A percentile compares a stretch with the other conserved stretches of the same genome.
Evolutionary conservation across 1,140 invertebrate genomes (phyloP).

Genomic region (Portunus trituberculatus): DNA sequence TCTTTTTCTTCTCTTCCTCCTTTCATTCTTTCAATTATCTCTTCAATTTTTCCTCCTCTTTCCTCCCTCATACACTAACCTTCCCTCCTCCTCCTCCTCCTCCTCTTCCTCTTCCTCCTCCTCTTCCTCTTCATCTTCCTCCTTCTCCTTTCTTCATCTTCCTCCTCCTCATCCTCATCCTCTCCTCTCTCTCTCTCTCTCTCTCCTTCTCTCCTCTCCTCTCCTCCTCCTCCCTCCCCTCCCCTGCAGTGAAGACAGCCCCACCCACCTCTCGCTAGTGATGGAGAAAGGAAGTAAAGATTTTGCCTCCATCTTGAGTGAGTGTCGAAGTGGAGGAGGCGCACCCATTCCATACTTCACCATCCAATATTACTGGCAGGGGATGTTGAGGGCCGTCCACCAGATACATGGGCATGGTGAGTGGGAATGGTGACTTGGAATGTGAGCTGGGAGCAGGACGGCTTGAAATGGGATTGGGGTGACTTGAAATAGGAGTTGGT

Average conservation of each 20-base stretch:
- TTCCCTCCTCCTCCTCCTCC: neutral
- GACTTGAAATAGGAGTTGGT: neutral
- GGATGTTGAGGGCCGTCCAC: slow-evolving; percentile 95
- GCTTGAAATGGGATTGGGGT: neutral
- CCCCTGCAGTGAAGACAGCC: slow-evolving; percentile 62
- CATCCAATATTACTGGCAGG: slow-evolving; percentile 94
- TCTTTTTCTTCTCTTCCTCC: neutral
- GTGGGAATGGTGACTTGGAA: slow-evolving; percentile 28
- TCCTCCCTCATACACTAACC: neutral
- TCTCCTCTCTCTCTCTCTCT: too few relatives aligned
- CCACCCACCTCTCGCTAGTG: slow-evolving; percentile 82
- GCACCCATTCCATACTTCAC: slow-evolving; percentile 84
- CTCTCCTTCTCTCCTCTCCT: neutral
- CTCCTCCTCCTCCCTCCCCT: neutral
- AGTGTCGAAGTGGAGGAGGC: slow-evolving; percentile 74
- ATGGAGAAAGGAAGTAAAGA: slow-evolving; percentile 97
- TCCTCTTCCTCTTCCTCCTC: neutral
- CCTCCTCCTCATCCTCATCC: neutral
- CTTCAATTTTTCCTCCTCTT: neutral
- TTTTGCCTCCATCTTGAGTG: slow-evolving; percentile 86
- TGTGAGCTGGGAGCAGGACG: neutral
- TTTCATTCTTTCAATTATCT: neutral
- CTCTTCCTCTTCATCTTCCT: neutral
- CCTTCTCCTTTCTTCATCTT: neutral
- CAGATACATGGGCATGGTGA: slow-evolving; percentile 94